Percentiles rank a stretch among this genome's conserved stretches.
Conservation (phyloP, 1,140 invertebrate genomes). For the Conus betulinus region DNA sequence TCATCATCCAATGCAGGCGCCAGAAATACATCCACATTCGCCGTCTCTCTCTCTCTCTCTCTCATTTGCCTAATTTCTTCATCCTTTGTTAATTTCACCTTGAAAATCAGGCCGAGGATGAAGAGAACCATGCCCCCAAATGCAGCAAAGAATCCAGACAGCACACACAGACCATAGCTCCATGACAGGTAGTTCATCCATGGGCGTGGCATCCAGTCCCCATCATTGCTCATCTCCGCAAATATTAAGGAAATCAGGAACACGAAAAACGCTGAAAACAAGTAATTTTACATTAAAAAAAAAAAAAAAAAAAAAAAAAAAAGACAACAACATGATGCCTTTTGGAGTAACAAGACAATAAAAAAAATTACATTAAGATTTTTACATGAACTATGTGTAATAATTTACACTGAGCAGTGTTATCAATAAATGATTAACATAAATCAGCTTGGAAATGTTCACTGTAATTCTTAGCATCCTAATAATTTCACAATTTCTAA, state of each 20-base stretch:
- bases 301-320: not conserved
- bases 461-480: no score
- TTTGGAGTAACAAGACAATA: not conserved
- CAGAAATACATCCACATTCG: no score
- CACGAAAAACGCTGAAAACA: constrained; percentile 62
- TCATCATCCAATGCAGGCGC: no score
- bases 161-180: constrained; percentile 94
- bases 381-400: no score
- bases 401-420: no score
- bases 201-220: constrained; percentile 96
- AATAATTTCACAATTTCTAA: no score
- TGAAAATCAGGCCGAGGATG: constrained; percentile 62
- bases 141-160: constrained; percentile 85
- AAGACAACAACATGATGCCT: not conserved
- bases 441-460: no score
- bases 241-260: constrained; percentile 88
- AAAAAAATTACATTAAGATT: no score
- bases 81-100: constrained; percentile 28
- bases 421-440: no score
- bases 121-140: constrained; percentile 68
- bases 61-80: not conserved
- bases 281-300: not conserved
- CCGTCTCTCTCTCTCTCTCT: not conserved
- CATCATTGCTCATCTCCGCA: constrained; percentile 90
- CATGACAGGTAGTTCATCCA: constrained; percentile 97